Base-by-base conservation (phyloP, 2,113 vertebrate genomes). In the Oreochromis tanganicae region DNA sequence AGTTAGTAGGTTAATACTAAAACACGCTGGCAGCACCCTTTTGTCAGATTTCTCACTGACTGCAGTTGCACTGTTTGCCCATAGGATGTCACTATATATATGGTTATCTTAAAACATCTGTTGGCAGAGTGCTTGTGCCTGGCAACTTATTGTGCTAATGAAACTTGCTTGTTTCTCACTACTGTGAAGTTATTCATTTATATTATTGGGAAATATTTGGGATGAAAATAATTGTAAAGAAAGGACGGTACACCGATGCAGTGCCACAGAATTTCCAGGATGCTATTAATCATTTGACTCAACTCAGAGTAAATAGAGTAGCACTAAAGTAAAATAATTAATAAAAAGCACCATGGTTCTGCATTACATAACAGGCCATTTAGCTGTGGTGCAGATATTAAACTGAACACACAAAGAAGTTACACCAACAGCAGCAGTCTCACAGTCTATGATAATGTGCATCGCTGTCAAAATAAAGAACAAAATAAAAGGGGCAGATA, bases 11-110 rank as follows among this genome's bases (percentile, higher is more conserved):
- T 38, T 24, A 48, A 82, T 32, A 19, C 12, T 86, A 71, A 7
- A 10, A 48, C 11, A 50, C 5, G 2, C 46, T 83, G 43, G 5
- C 29, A 6, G n/a, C 12, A 11, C 9, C 1, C 29, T 48, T 8
- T 10, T 59, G 11, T 56, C 9, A 34, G 46, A 3, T 5, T 82
- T 63, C 29, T 59, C 19, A 24, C 34, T 4, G 9, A 41, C 59
- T 95, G 94, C 85, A 95, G 90, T 95, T 94, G 24, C 91, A 88
- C 46, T 13, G 21, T 92, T 91, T 89, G 75, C 11, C 94, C 95
- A 94, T 89, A 43, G 89, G 92, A 43, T 95, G 95, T 94, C 95
- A 91, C 91, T 94, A 88, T 86, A 86, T 90, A 88, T 56, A 87
- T 61, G 80, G 75, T 91, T 83, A 91, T 93, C 43, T 57, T 21